Percentiles rank a stretch among this genome's conserved stretches.
phyloP scores from a whole-genome alignment of 2,113 vertebrate species.

The Eretmochelys imbricata region DNA sequence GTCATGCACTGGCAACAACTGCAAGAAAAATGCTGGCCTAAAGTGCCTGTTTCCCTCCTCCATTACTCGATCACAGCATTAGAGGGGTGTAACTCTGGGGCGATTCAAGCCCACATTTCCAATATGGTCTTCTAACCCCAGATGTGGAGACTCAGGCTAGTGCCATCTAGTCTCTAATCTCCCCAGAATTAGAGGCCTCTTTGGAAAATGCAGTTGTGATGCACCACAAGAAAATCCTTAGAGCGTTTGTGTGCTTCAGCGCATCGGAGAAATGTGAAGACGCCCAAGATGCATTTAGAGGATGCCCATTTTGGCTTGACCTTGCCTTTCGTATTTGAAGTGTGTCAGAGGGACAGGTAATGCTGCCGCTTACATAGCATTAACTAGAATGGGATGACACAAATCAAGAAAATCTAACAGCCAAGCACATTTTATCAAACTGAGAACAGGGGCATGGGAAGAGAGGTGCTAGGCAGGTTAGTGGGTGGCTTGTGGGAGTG shows the following conservation, averaged over 20 bases:
- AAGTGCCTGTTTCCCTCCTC: neutral
- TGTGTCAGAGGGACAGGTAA: neutral
- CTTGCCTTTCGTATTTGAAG: neutral
- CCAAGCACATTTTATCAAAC: conserved; percentile 12
- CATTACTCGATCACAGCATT: fast-evolving
- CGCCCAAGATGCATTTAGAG: neutral
- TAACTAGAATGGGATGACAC: neutral
- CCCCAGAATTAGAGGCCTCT: neutral
- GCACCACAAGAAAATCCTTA: neutral
- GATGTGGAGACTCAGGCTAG: neutral
- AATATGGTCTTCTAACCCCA: neutral
- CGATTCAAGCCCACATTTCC: neutral
- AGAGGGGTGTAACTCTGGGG: neutral
- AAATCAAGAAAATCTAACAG: conserved; percentile 19
- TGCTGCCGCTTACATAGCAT: neutral
- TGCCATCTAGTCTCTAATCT: neutral
- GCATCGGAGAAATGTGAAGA: neutral
- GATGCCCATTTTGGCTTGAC: neutral
- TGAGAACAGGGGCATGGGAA: neutral
- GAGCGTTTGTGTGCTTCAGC: neutral
- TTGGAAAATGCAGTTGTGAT: neutral
- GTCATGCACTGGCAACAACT: neutral
- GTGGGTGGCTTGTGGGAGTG: neutral
- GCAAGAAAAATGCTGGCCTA: neutral
- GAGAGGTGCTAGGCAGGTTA: neutral